These are phyloP conservation scores for Drosophila testacea DNA, from an alignment of 2,888 invertebrate species.

Conservation along the genomic window DNA sequence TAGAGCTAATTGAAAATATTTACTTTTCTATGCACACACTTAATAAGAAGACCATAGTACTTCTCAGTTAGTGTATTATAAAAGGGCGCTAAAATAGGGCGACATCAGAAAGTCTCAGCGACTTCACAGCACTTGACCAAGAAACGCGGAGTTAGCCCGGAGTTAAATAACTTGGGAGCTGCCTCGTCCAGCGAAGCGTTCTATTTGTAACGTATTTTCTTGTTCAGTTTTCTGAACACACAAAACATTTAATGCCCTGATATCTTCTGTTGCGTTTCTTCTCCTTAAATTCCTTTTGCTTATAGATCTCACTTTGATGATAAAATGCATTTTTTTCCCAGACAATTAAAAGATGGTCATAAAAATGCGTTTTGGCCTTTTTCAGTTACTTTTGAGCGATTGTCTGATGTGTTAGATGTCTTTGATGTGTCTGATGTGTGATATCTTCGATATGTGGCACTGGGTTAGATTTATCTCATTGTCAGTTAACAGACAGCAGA, in stretches of 20 bases:
- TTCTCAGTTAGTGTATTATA: conserved; percentile 24
- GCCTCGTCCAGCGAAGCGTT: conserved; percentile 63
- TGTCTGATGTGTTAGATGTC: conserved; percentile 3
- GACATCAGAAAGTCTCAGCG: conserved; percentile 57
- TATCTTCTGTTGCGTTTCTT: conserved; percentile 28
- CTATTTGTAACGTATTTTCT: conserved; percentile 73
- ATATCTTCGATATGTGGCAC: conserved; percentile 49
- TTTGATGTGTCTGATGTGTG: conserved; percentile 23
- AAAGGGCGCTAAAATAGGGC: conserved; percentile 64
- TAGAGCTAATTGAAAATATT: not conserved
- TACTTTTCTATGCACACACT: not conserved
- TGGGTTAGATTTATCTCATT: conserved; percentile 34
- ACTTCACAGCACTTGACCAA: conserved; percentile 67
- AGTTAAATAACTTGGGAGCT: conserved; percentile 19
- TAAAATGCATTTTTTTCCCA: conserved; percentile 72
- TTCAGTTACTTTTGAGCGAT: conserved; percentile 11
- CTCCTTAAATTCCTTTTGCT: conserved; percentile 30
- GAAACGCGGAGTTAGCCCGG: conserved; percentile 18
- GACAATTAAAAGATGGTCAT: conserved; percentile 70
- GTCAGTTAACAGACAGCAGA: not conserved
- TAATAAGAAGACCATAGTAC: not conserved
- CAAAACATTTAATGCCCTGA: conserved; percentile 36
- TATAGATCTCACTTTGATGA: conserved; percentile 52
- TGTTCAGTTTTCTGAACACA: conserved; percentile 14
- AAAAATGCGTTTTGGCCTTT: conserved; percentile 40